Evolutionary conservation across 2,113 vertebrate species (phyloP), one percentile per base, ranked within the genome.

Genomic region (Pseudopodoces humilis): DNA sequence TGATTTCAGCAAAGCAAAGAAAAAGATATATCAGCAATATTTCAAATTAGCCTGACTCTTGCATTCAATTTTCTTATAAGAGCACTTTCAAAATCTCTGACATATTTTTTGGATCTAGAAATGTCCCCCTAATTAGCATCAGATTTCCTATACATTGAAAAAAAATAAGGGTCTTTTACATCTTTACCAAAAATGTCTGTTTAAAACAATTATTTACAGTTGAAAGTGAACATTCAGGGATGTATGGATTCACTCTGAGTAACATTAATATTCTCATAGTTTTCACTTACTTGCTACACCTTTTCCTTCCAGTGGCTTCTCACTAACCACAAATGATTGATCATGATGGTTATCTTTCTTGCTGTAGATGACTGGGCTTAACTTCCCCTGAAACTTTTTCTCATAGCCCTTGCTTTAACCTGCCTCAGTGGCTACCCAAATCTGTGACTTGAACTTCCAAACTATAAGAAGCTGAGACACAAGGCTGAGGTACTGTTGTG

Each of bases 1-100:
- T 92, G 91, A 92, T 97, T 97, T 96, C 65, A 96, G 83, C 89
- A 97, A 96, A 96, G 95, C 92, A 97, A 97, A 95, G 95, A 93
- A 92, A 53, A 56, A 47, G 7, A 89, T 91, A 63, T 76, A 84
- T 90, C 91, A 94, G 72, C 80, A 85, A 87, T 96, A 95, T 44
- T 96, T 97, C 93, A 79, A 96, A 97, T 97, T 88, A 94, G 84
- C 86, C 83, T 96, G 90, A 94, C 83, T 94, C 72, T 92, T 10
- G 43, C 71, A 87, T 95, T 97, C 93, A 88, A 15, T 95, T 97
- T 97, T 97, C 95, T 97, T 97, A 47, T 39, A 95, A 86, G 62
- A 95, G 72, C 94, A 88, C 95, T 97, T 93, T 89, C 21, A 23
- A 93, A 43, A 86, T 43, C 53, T 89, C 95, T 62, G 91, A 56